Evolutionary conservation across 2,113 vertebrate species (phyloP), one percentile per base, ranked within the genome.

Genomic region (Pavo muticus): DNA sequence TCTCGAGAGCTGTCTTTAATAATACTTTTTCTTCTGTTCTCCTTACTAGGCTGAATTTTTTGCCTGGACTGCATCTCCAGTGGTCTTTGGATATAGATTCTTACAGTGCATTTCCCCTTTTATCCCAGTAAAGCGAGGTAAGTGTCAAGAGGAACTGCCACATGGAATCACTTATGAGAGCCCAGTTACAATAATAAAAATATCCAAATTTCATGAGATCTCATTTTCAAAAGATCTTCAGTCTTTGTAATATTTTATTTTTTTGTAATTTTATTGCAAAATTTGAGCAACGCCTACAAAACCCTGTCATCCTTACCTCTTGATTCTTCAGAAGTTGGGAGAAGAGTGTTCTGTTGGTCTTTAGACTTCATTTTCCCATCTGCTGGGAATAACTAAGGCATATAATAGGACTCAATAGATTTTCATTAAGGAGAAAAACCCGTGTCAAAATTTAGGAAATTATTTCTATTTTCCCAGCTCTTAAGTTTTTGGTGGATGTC

Each of bases 311-410:
- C 56, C 60, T 65, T 21, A 32, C 23, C 3, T 47, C 27, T 63
- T 35, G 37, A 68, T 63, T 91, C 14, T 68, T 40, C 40, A 71
- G 16, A 70, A 78, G 37, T 17, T 25, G 37, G n/a, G 52, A 48
- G n/a, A 63, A 20, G 35, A 7, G 24, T 5, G 1, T 47, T 40
- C 30, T 47, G 4, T 45, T 80, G 57, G 11, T 4, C 29, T 78
- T 92, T 57, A 27, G 19, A 19, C 16, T 63, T 82, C 16, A 14
- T 63, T 82, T 74, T 64, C 7, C 7, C n/a, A 1, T 40, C 37
- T 57, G 6, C 27, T 81, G 4, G 0, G 4, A 54, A 11, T 85
- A 74, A 39, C 20, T 64, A 44, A 73, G 29, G 18, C 0, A 0
- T 73, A 23, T 57, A 44, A 64, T 29, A 73, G 25, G 44, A 63